These are phyloP conservation scores for Augochlora pura DNA, from an alignment of 1,140 invertebrate genomes.

Conservation along the genomic window DNA sequence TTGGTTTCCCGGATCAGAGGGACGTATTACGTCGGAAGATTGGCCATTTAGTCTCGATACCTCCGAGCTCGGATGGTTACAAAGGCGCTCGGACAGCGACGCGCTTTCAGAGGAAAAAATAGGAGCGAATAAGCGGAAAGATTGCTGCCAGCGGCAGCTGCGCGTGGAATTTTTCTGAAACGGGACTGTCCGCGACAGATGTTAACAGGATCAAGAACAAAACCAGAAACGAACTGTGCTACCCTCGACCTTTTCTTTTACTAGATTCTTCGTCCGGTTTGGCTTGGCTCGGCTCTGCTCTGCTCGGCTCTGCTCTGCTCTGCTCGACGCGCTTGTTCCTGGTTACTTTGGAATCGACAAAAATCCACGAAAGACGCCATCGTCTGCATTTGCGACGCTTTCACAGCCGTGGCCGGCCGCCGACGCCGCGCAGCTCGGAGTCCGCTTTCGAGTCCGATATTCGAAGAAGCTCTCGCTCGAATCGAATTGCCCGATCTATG, in stretches of 20 bases:
- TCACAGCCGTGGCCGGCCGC: neutral
- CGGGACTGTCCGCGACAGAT: slow-evolving; percentile 54
- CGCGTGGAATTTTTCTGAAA: slow-evolving; percentile 39
- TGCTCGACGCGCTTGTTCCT: neutral
- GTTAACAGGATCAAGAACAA: slow-evolving; percentile 53
- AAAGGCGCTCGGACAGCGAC: neutral
- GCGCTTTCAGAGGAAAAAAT: slow-evolving; percentile 17
- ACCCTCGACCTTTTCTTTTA: slow-evolving; percentile 1
- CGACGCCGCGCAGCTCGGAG: no score
- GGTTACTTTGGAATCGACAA: neutral
- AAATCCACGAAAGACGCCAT: neutral
- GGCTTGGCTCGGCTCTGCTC: no score
- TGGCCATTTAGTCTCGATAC: neutral
- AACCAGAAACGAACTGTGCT: slow-evolving; percentile 31
- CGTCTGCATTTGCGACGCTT: neutral
- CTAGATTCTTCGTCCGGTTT: slow-evolving; percentile 14
- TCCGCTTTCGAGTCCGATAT: no score
- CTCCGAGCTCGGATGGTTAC: slow-evolving; percentile 18
- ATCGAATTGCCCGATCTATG: no score
- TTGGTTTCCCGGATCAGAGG: neutral
- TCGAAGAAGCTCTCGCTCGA: no score
- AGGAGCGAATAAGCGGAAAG: slow-evolving; percentile 29
- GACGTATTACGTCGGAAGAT: neutral
- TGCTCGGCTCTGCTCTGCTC: no score
- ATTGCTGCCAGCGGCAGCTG: slow-evolving; percentile 43